Conservation (phyloP, 2,797 vertebrate species). For the Glyptemys insculpta region DNA sequence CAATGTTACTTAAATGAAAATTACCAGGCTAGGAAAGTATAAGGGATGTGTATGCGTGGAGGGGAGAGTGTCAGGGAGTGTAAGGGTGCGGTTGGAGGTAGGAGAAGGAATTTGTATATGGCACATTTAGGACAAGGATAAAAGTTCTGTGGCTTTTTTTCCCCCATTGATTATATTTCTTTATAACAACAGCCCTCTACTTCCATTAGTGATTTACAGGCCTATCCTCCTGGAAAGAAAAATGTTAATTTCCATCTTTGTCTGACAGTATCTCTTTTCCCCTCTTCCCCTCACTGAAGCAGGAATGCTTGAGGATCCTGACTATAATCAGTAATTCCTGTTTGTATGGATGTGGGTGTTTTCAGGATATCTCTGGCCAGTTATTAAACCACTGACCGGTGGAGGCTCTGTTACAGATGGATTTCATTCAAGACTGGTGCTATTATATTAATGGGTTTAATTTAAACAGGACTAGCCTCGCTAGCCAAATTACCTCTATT, state of each 20-base stretch:
- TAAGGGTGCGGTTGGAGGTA: not conserved
- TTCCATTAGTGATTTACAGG: not conserved
- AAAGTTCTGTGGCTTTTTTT: not conserved
- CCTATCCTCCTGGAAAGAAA: not conserved
- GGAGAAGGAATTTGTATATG: not conserved
- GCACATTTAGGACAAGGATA: not conserved
- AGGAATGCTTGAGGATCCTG: slow-evolving; percentile 48
- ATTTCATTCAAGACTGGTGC: slow-evolving; percentile 82
- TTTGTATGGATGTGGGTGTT: slow-evolving; percentile 73
- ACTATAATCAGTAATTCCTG: slow-evolving; percentile 70
- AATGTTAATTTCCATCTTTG: not conserved
- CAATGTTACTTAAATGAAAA: not conserved
- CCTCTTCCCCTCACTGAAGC: not conserved
- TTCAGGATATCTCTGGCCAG: slow-evolving; percentile 76
- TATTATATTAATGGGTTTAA: slow-evolving; percentile 90
- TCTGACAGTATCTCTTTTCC: not conserved
- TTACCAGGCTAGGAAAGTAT: not conserved
- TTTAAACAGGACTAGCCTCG: slow-evolving; percentile 85
- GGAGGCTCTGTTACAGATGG: slow-evolving; percentile 78
- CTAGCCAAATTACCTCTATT: slow-evolving; percentile 88
- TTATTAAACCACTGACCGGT: slow-evolving; percentile 83
- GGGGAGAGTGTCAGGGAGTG: rapidly evolving
- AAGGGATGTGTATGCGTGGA: not conserved
- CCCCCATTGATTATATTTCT: not conserved
- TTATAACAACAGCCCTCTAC: not conserved